Evolutionary conservation across 2,797 vertebrate genomes (phyloP).

Genomic region (Nasua narica): DNA sequence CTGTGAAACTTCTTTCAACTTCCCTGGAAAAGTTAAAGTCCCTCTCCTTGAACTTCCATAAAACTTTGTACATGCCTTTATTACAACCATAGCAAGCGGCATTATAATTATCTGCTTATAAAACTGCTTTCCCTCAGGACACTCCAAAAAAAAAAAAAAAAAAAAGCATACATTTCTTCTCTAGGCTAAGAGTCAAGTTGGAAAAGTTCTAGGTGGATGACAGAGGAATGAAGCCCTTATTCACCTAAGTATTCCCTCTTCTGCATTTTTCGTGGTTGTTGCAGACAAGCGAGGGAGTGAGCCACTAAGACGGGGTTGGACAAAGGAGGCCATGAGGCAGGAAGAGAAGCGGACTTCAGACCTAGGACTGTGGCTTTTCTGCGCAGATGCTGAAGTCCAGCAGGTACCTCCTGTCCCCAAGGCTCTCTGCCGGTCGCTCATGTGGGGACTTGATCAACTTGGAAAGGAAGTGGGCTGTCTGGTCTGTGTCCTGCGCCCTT

Average conservation of each 20-base stretch:
- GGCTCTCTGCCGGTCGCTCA: not conserved
- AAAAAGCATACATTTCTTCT: not conserved
- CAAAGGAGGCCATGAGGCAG: not conserved
- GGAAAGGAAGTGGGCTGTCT: not conserved
- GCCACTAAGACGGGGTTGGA: not conserved
- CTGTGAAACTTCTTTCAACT: not conserved
- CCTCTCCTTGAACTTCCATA: not conserved
- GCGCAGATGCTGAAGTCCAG: not conserved
- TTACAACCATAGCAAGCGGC: not conserved
- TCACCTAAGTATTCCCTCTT: not conserved
- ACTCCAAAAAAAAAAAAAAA: not conserved
- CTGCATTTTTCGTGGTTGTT: not conserved
- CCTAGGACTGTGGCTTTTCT: not conserved
- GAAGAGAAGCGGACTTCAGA: not conserved
- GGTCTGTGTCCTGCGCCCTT: not conserved
- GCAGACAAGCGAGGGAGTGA: not conserved
- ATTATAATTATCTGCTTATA: conserved; percentile 47
- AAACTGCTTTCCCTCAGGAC: not conserved
- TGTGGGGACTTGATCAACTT: not conserved
- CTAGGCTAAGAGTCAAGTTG: not conserved
- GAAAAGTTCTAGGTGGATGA: not conserved
- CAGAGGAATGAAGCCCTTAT: not conserved
- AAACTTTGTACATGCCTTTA: not conserved
- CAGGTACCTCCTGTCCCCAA: not conserved
- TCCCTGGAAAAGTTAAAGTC: not conserved